Base-by-base conservation (phyloP, 2,797 vertebrate species). In the Hemitrygon akajei region DNA sequence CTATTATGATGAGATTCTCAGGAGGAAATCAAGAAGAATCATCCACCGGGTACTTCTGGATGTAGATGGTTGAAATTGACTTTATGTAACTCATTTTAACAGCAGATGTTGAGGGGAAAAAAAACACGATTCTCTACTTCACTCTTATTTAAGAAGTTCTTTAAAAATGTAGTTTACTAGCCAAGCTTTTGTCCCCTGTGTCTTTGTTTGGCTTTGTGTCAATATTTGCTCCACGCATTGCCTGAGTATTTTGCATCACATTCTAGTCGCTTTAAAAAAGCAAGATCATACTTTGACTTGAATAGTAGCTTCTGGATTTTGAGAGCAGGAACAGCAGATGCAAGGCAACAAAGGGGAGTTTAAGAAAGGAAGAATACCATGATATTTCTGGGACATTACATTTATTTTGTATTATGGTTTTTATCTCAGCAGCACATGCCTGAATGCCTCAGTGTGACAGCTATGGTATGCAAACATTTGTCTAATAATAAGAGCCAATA, bases 401-500 rank as follows among this genome's bases (percentile, higher is more conserved):
- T 47, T 47, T 47, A 77, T 79, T 79, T 37, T 79, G 2, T 79
- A 79, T 16, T 34, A 34, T 25, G 40, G 7, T 47, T 7, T 82
- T 79, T 37, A 79, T 79, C 77, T 56, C 22, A 82, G 80, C 80
- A 25, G 80, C 80, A 82, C 80, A 81, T 81, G 37, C 79, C 40
- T 81, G 14, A 47, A 7, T 81, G 79, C 79, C 37, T 81, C 79
- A 20, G 34, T 81, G 14, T 40, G 34, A 81, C 79, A 81, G 37
- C 34, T 81, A 81, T 4, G 16, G 37, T 40, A 82, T 82, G 80
- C 80, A 82, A 82, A 82, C 80, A 82, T 82, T 25, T 82, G 80
- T 47, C 18, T 82, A 22, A 82, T 82, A 82, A 47, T 82, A 82
- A 82, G 80, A 82, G 80, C 22, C 20, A 47, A 82, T 82, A 82